Percentiles rank a stretch among this genome's conserved stretches.
Evolutionary conservation across 2,113 vertebrate species (phyloP).

Genomic region (Laticauda colubrina): DNA sequence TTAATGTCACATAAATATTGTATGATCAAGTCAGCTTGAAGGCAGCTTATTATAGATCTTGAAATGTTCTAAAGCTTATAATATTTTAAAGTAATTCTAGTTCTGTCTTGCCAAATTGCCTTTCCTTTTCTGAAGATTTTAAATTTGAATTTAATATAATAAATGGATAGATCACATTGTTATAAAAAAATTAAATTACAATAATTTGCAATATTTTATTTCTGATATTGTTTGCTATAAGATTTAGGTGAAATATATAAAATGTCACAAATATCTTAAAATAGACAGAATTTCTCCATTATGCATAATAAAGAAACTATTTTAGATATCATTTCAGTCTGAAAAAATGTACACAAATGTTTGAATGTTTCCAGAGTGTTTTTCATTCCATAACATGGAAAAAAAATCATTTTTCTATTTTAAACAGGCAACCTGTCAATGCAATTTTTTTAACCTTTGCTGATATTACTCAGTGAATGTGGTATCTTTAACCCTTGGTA

Average conservation of each 20-base stretch:
- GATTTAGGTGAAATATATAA: background rate
- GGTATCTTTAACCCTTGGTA: background rate
- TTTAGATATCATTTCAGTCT: background rate
- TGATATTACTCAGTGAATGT: background rate
- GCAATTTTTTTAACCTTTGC: background rate
- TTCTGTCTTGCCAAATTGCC: background rate
- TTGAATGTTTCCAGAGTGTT: constrained; percentile 6
- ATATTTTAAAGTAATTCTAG: background rate
- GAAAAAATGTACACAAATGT: constrained; percentile 22
- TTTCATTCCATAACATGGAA: background rate
- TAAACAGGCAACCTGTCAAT: background rate
- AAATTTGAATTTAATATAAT: background rate
- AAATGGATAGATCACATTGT: background rate
- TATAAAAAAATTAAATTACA: background rate
- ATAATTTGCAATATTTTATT: background rate
- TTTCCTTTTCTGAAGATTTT: background rate
- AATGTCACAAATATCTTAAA: background rate
- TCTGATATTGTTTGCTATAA: background rate
- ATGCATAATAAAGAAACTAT: background rate
- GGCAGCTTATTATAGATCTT: background rate
- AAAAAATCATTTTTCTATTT: constrained; percentile 4
- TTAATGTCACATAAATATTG: background rate
- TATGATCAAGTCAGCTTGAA: background rate
- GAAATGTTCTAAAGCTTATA: background rate
- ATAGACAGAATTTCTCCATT: background rate